These are phyloP conservation scores for Gymnoscopelus microlampas DNA, from an alignment of 2,797 vertebrate genomes.

Conservation along the genomic window DNA sequence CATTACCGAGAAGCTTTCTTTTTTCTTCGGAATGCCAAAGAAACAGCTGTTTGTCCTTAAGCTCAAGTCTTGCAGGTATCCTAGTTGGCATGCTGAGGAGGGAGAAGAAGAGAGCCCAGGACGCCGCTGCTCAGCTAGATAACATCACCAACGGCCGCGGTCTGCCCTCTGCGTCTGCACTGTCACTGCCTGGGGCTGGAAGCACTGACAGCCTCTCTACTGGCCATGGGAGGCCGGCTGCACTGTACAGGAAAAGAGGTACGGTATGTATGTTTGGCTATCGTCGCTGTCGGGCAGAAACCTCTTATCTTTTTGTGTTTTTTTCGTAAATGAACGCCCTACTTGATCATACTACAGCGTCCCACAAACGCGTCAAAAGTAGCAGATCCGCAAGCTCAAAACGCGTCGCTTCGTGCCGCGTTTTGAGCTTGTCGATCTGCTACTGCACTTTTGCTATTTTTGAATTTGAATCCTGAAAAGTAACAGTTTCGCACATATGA, in stretches of 20 bases:
- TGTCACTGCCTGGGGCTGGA: constrained; percentile 34
- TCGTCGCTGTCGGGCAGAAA: neutral
- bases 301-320: too few relatives aligned
- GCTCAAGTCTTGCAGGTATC: constrained; percentile 79
- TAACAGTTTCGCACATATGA: too few relatives aligned
- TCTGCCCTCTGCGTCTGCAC: constrained; percentile 39
- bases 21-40: constrained; percentile 7
- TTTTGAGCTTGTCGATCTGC: too few relatives aligned
- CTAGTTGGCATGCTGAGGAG: constrained; percentile 91
- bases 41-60: constrained; percentile 73
- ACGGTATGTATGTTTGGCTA: constrained; percentile 8
- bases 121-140: constrained; percentile 69
- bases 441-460: too few relatives aligned
- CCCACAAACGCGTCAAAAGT: too few relatives aligned
- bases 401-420: too few relatives aligned
- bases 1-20: neutral
- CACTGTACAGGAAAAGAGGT: constrained; percentile 81
- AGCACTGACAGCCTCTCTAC: constrained; percentile 37
- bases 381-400: too few relatives aligned
- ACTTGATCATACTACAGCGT: neutral
- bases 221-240: constrained; percentile 26
- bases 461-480: too few relatives aligned
- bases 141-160: constrained; percentile 31
- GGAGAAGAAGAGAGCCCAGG: constrained; percentile 85
- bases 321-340: too few relatives aligned